Conservation (phyloP, 2,113 vertebrate species). For the Noturus placidus region DNA sequence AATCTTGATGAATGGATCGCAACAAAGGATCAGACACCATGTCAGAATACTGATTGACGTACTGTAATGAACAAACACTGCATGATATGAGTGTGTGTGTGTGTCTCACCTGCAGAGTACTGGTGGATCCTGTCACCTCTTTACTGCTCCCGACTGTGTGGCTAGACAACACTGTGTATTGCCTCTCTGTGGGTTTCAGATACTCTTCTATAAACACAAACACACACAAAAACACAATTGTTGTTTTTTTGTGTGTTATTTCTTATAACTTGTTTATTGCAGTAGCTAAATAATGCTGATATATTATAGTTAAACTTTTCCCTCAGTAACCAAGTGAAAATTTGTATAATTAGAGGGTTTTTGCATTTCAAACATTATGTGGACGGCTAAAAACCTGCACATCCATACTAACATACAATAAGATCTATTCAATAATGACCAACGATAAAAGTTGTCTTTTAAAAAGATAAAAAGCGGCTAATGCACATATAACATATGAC, state of each 20-base stretch:
- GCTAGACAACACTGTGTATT: slow-evolving; percentile 69
- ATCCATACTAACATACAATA: not conserved
- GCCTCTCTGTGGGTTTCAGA: slow-evolving; percentile 69
- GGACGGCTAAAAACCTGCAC: not conserved
- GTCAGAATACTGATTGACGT: not conserved
- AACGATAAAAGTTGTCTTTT: not conserved
- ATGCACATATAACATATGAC: not conserved
- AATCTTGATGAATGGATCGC: not conserved
- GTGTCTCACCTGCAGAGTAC: slow-evolving; percentile 78
- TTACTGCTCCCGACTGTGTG: slow-evolving; percentile 75
- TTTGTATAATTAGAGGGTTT: not conserved
- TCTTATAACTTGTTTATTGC: not conserved
- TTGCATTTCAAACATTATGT: not conserved
- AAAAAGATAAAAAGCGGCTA: too few species aligned
- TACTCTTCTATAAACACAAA: slow-evolving; percentile 67
- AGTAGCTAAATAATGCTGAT: not conserved
- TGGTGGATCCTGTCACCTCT: slow-evolving; percentile 79
- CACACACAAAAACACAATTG: not conserved
- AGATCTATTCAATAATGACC: not conserved
- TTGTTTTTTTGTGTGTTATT: not conserved
- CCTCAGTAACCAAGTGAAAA: not conserved
- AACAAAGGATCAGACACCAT: not conserved
- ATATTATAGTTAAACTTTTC: not conserved
- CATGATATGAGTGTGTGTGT: not conserved
- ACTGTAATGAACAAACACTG: not conserved